phyloP scores from a whole-genome alignment of 2,888 invertebrate species.

The Conops quadrifasciatus region DNA sequence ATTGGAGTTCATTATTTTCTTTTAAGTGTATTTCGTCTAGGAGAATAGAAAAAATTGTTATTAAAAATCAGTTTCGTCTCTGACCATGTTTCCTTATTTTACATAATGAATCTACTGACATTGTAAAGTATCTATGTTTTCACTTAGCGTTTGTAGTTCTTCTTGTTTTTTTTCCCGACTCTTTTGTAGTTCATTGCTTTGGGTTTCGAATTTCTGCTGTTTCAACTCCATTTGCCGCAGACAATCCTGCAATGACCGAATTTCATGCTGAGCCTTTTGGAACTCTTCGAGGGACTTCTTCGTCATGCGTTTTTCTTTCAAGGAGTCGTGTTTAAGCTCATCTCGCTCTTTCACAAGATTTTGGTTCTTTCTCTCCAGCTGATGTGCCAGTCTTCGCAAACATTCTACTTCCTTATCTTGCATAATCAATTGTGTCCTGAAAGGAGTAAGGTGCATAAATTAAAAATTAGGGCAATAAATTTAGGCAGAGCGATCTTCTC shows the following conservation, averaged over 20 bases:
- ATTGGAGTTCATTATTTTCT: conserved; percentile 60
- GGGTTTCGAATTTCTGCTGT: conserved; percentile 56
- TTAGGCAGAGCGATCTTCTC: no score
- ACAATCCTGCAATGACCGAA: conserved; percentile 58
- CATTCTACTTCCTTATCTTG: conserved; percentile 61
- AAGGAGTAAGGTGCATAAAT: background rate
- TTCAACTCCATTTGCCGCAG: conserved; percentile 53
- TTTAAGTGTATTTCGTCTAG: conserved; percentile 61
- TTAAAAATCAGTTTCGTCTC: background rate
- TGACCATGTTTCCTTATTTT: no score
- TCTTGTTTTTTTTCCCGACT: conserved; percentile 61
- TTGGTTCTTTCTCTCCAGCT: conserved; percentile 58
- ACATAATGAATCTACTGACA: conserved; percentile 51
- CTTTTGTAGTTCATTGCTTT: conserved; percentile 53
- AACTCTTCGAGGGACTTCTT: conserved; percentile 51
- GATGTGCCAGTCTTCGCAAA: conserved; percentile 59
- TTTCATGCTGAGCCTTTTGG: conserved; percentile 60
- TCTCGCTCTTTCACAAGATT: conserved; percentile 61
- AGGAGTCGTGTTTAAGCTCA: conserved; percentile 56
- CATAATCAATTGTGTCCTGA: conserved; percentile 56
- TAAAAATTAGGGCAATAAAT: background rate
- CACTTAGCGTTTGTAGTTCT: conserved; percentile 59
- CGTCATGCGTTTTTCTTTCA: conserved; percentile 50
- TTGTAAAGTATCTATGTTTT: conserved; percentile 58
- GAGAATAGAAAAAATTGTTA: conserved; percentile 7